Evolutionary conservation across 2,113 vertebrate genomes (phyloP), one percentile per base, ranked within the genome.

Genomic region (Haplochromis vanheusdeni): DNA sequence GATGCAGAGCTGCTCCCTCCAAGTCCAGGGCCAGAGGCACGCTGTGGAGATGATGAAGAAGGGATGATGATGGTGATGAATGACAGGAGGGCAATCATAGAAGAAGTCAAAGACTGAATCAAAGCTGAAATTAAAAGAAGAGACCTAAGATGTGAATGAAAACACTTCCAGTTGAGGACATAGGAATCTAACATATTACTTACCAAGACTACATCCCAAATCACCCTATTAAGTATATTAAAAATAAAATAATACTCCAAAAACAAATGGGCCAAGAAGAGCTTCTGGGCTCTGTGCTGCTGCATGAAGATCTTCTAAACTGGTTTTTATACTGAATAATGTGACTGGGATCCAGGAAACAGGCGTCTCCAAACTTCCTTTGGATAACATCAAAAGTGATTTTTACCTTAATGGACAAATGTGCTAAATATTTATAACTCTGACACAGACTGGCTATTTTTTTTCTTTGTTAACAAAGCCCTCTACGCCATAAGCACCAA

Each of bases 1-100:
- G 91, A 92, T 7, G 2, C 84, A 65, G 93, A 94, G 40, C 86
- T 90, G 75, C 82, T 85, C 62, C 93, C 91, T 0, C 85, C 88
- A 0, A 92, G 94, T 51, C 93, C 88, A 1, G 93, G 87, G 13
- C 88, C 81, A 0, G 90, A 93, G 54, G 81, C 51, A 1, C 37
- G 68, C 42, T 17, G 56, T 65, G 56, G 37, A 8, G 84, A 55
- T 2, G 80, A 81, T 11, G 86, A 83, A 6, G 84, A 89, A 8
- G 79, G 8, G 42, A 70, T 4, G 52, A 84, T 47, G 58, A 21
- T 14, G 21, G 37, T 6, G 37, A 70, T 35, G 60, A n/a, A 35
- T 5, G 35, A 7, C 2, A 58, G 81, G 7, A 5, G 51, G 14
- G 13, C 3, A 1, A 5, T 10, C 9, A 2, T 1, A 12, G 62